These are phyloP conservation scores for Aramus guarauna DNA, from an alignment of 2,113 vertebrate species.

Conservation along the genomic window DNA sequence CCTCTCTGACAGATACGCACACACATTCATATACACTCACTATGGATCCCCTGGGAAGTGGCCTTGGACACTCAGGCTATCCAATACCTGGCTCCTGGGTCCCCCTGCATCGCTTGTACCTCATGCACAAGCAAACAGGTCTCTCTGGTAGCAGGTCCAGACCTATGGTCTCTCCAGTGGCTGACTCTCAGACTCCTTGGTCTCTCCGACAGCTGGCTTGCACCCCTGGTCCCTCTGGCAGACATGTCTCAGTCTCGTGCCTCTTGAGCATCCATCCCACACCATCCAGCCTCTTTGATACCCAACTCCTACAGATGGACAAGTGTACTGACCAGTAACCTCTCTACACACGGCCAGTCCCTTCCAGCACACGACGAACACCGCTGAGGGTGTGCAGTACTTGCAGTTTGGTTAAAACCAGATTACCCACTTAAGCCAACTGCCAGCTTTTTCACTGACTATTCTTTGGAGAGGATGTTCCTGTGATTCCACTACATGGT, in stretches of 20 bases:
- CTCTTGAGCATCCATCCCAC: not conserved
- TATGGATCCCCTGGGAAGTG: not conserved
- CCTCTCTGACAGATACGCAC: not conserved
- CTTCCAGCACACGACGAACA: not conserved
- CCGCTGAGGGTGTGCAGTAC: rapidly evolving
- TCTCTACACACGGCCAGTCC: not conserved
- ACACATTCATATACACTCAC: not conserved
- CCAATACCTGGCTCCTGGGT: not conserved
- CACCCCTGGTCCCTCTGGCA: not conserved
- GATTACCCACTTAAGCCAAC: not conserved
- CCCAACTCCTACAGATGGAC: rapidly evolving
- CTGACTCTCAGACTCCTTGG: not conserved
- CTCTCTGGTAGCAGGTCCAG: not conserved
- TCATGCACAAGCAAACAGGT: not conserved
- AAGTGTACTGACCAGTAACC: not conserved
- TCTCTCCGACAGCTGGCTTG: not conserved
- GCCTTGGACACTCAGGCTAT: not conserved
- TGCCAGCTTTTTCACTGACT: not conserved
- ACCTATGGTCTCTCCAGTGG: not conserved
- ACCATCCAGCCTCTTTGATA: not conserved
- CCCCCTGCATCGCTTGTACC: not conserved
- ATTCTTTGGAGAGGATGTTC: not conserved
- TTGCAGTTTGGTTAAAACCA: not conserved
- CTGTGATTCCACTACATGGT: rapidly evolving
- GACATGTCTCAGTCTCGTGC: not conserved